A percentile compares a stretch with the other conserved stretches of the same genome.
Conservation (phyloP, 2,113 vertebrate genomes). For the Thamnaconus septentrionalis region DNA sequence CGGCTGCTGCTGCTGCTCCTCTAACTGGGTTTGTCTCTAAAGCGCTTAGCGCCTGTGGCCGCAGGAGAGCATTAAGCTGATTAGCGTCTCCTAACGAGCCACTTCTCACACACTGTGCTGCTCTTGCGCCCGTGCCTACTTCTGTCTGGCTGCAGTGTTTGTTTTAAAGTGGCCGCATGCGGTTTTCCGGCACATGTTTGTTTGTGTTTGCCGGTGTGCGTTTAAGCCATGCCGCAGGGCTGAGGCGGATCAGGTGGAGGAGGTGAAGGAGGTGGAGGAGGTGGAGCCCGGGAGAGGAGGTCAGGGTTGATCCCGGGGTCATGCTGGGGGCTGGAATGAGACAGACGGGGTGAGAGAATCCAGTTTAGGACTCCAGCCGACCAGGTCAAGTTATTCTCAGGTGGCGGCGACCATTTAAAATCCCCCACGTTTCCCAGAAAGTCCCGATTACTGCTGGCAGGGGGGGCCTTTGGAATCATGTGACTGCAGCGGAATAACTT, state of each 20-base stretch:
- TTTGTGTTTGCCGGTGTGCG: background rate
- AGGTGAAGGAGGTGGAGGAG: conserved; percentile 29
- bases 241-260: conserved; percentile 4
- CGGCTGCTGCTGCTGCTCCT: conserved; percentile 29
- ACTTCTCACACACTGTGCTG: conserved; percentile 49
- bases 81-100: conserved; percentile 68
- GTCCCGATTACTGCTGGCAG: conserved; percentile 3
- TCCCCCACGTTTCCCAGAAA: background rate
- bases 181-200: background rate
- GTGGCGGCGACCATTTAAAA: conserved; percentile 2
- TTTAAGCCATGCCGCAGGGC: background rate
- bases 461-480: conserved; percentile 14
- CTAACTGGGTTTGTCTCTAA: conserved; percentile 70
- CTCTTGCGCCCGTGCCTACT: background rate
- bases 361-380: conserved; percentile 17
- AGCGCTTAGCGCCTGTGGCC: conserved; percentile 69
- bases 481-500: background rate
- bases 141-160: conserved; percentile 35
- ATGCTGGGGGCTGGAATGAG: conserved; percentile 21
- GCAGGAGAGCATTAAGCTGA: conserved; percentile 67
- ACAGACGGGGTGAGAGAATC: conserved; percentile 8
- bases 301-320: conserved; percentile 37
- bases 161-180: conserved; percentile 14
- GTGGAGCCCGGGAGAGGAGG: conserved; percentile 23
- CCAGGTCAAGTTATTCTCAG: conserved; percentile 54